These are phyloP conservation scores for Ceyx margarethae DNA, from an alignment of 2,113 vertebrate species.

Conservation along the genomic window DNA sequence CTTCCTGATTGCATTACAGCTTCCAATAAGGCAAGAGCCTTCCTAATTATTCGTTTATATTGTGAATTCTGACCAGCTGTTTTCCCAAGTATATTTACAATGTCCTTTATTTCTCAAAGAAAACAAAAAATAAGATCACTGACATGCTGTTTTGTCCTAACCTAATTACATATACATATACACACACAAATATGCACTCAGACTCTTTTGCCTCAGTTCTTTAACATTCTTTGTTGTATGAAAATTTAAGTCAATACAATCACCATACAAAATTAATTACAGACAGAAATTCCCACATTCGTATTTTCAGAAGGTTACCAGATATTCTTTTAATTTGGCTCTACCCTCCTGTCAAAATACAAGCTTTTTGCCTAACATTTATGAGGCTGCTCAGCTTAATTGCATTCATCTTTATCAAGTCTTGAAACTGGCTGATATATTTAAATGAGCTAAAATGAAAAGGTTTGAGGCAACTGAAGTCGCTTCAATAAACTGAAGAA, in stretches of 20 bases:
- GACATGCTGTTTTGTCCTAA: background rate
- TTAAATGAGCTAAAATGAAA: conserved; percentile 71
- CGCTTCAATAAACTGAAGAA: conserved; percentile 51
- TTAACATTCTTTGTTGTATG: background rate
- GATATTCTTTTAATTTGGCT: conserved; percentile 39
- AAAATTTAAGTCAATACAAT: conserved; percentile 40
- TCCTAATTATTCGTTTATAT: background rate
- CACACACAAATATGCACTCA: background rate
- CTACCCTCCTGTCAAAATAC: conserved; percentile 32
- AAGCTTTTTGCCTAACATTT: conserved; percentile 33
- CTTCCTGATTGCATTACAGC: background rate
- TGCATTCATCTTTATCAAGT: conserved; percentile 67
- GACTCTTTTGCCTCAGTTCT: background rate
- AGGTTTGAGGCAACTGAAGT: conserved; percentile 61
- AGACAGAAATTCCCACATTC: conserved; percentile 9
- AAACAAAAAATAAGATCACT: background rate
- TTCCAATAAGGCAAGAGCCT: background rate
- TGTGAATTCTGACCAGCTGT: background rate
- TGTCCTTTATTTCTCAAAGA: background rate
- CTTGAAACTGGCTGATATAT: conserved; percentile 63
- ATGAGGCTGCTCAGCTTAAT: conserved; percentile 50
- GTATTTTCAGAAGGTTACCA: conserved; percentile 18
- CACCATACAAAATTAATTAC: conserved; percentile 45
- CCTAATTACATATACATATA: background rate
- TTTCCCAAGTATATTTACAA: background rate